These are phyloP conservation scores for Sander lucioperca DNA, from an alignment of 2,113 vertebrate species.

Conservation along the genomic window DNA sequence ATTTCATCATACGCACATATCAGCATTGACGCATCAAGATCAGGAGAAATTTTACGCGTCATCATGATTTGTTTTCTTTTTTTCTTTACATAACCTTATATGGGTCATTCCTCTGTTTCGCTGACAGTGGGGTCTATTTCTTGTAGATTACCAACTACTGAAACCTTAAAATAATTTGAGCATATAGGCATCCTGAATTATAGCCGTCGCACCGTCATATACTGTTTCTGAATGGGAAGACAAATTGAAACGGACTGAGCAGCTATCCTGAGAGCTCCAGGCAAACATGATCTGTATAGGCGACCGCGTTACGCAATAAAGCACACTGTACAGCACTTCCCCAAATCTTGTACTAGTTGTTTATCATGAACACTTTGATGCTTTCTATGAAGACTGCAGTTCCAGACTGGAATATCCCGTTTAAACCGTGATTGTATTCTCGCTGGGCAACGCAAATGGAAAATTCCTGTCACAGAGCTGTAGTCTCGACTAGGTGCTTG, in stretches of 20 bases:
- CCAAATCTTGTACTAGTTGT: constrained; percentile 29
- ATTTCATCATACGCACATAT: constrained; percentile 72
- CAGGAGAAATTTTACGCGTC: constrained; percentile 67
- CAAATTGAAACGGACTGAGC: constrained; percentile 43
- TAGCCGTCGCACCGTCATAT: background rate
- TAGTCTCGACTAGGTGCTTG: constrained; percentile 52
- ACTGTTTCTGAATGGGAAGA: constrained; percentile 24
- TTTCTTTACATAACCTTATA: constrained; percentile 53
- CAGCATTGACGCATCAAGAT: constrained; percentile 75
- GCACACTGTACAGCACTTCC: constrained; percentile 7
- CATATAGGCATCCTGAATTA: background rate
- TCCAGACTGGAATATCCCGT: background rate
- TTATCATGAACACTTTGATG: constrained; percentile 40
- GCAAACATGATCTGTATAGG: constrained; percentile 45
- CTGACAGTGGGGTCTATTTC: background rate
- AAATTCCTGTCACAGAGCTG: constrained; percentile 50
- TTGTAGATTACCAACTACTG: background rate
- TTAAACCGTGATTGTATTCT: background rate
- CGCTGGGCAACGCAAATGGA: constrained; percentile 20
- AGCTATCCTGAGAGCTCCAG: constrained; percentile 15
- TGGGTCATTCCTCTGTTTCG: constrained; percentile 44
- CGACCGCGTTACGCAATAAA: constrained; percentile 68
- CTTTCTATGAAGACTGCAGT: background rate
- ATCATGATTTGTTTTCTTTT: constrained; percentile 48
- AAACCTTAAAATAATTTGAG: background rate